Conservation (phyloP, 2,888 invertebrate species). For the Platerodrilus igneus region DNA sequence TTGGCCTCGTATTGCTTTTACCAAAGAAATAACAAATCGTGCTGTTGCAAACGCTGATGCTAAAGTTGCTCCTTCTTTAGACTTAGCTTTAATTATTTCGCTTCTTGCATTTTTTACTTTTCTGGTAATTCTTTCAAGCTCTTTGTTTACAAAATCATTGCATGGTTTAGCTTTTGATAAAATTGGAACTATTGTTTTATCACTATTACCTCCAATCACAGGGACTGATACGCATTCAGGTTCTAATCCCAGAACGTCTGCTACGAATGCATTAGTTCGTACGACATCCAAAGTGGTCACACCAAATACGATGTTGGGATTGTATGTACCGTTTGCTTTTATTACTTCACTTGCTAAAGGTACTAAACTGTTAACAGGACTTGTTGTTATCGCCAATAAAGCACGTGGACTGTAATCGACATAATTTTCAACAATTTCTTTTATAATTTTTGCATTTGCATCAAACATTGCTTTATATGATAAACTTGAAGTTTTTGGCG, state of each 20-base stretch:
- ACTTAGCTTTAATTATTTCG: constrained; percentile 60
- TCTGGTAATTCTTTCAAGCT: constrained; percentile 41
- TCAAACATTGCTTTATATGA: constrained; percentile 36
- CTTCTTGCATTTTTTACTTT: constrained; percentile 57
- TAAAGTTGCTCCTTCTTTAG: constrained; percentile 55
- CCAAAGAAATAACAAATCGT: constrained; percentile 55
- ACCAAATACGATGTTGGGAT: constrained; percentile 65
- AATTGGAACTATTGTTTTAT: constrained; percentile 70
- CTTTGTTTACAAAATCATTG: constrained; percentile 39
- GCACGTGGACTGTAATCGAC: constrained; percentile 41
- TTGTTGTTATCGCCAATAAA: constrained; percentile 47
- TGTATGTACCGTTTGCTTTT: constrained; percentile 59
- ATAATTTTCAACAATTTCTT: constrained; percentile 34
- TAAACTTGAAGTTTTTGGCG: constrained; percentile 27
- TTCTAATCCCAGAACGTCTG: constrained; percentile 58
- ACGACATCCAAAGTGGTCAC: constrained; percentile 69
- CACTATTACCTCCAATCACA: constrained; percentile 72
- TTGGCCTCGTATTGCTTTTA: constrained; percentile 49
- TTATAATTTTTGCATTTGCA: constrained; percentile 38
- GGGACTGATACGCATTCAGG: constrained; percentile 66
- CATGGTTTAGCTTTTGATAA: constrained; percentile 63
- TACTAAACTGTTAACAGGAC: constrained; percentile 63
- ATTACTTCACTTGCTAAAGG: constrained; percentile 65
- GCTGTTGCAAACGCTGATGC: constrained; percentile 62
- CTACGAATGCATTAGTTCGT: constrained; percentile 70